phyloP scores from a whole-genome alignment of 2,113 vertebrate species.

The Scomber colias region DNA sequence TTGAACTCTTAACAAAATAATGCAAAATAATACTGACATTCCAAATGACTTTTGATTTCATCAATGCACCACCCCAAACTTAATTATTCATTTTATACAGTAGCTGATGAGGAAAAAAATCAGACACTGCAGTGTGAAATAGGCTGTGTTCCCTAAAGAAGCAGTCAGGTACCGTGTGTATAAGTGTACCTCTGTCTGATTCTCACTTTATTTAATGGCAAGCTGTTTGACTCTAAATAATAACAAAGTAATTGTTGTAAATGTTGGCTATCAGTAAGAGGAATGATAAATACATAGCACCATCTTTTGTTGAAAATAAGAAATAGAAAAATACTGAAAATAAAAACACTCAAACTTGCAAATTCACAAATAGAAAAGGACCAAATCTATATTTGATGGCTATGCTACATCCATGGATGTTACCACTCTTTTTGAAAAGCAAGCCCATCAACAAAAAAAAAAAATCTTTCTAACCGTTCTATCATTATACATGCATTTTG shows the following conservation, averaged over 20 bases:
- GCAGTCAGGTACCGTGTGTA: slow-evolving; percentile 64
- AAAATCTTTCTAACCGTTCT: slow-evolving; percentile 48
- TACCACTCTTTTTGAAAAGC: slow-evolving; percentile 72
- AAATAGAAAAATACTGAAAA: slow-evolving; percentile 69
- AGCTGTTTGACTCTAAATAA: slow-evolving; percentile 58
- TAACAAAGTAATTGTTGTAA: slow-evolving; percentile 67
- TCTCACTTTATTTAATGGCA: slow-evolving; percentile 62
- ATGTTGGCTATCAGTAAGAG: slow-evolving; percentile 81
- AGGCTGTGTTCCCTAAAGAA: slow-evolving; percentile 75
- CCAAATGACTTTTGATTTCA: slow-evolving; percentile 43
- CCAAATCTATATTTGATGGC: slow-evolving; percentile 63
- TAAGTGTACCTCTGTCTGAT: slow-evolving; percentile 57
- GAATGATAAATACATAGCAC: slow-evolving; percentile 91
- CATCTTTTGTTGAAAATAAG: slow-evolving; percentile 85
- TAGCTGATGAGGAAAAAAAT: slow-evolving; percentile 43
- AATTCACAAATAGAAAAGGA: slow-evolving; percentile 77
- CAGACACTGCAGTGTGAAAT: slow-evolving; percentile 48
- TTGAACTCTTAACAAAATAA: slow-evolving; percentile 18
- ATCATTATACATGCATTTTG: slow-evolving; percentile 82
- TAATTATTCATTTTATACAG: slow-evolving; percentile 49
- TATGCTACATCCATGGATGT: slow-evolving; percentile 67
- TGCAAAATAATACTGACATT: slow-evolving; percentile 74
- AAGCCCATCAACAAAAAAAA: slow-evolving; percentile 55
- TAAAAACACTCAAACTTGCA: slow-evolving; percentile 71
- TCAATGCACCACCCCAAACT: slow-evolving; percentile 34